A percentile compares a stretch with the other conserved stretches of the same genome.
These are phyloP conservation scores for Antitype chi DNA, from an alignment of 2,888 invertebrate species.

Conservation along the genomic window DNA sequence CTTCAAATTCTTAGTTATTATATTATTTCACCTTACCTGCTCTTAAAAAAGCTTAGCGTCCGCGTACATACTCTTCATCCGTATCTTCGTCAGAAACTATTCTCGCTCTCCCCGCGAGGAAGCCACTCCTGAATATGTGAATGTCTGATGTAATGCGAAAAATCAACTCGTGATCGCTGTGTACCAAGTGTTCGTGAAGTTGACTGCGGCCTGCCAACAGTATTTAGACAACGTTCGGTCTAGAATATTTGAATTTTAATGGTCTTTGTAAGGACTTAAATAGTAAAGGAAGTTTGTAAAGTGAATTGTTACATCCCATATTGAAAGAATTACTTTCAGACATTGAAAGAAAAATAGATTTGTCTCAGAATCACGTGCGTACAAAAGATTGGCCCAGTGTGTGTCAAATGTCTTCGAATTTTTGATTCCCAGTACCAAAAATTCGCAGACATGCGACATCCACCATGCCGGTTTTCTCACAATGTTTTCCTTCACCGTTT, in stretches of 20 bases:
- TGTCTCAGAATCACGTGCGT: neutral
- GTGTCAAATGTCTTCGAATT: too few relatives aligned
- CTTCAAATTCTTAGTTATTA: neutral
- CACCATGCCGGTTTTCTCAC: too few relatives aligned
- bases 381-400: neutral
- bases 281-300: neutral
- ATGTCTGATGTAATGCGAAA: slow-evolving; percentile 85
- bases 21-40: neutral
- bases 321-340: neutral
- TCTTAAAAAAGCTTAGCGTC: neutral
- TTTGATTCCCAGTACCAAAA: too few relatives aligned
- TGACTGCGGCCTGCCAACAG: slow-evolving; percentile 69
- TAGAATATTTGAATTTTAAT: slow-evolving; percentile 36
- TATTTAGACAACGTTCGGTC: slow-evolving; percentile 57
- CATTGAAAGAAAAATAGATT: neutral
- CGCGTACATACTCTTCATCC: slow-evolving; percentile 22
- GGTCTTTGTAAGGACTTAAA: neutral
- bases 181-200: slow-evolving; percentile 70
- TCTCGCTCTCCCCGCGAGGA: slow-evolving; percentile 60
- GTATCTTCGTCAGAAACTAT: slow-evolving; percentile 68
- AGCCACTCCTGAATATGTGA: slow-evolving; percentile 80
- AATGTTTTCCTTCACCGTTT: too few relatives aligned
- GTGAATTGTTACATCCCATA: neutral
- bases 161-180: slow-evolving; percentile 86
- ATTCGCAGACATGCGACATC: too few relatives aligned